phyloP scores from a whole-genome alignment of 2,888 invertebrate genomes.

The Axea sp. region DNA sequence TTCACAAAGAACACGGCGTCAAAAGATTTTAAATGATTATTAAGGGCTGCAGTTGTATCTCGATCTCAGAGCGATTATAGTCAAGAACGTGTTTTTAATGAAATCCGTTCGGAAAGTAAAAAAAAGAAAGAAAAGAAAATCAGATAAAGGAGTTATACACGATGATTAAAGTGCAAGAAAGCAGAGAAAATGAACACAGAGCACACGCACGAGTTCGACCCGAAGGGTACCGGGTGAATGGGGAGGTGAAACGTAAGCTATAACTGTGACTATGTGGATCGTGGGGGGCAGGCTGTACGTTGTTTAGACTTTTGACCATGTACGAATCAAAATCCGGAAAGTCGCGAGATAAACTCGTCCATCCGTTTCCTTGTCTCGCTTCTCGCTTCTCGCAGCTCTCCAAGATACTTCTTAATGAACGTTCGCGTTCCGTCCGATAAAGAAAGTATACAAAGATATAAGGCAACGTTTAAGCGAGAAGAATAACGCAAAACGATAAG shows the following conservation, averaged over 20 bases:
- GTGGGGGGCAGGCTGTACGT: slow-evolving; percentile 77
- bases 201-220: slow-evolving; percentile 55
- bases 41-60: slow-evolving; percentile 55
- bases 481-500: slow-evolving; percentile 53
- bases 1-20: slow-evolving; percentile 20
- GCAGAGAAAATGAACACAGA: slow-evolving; percentile 24
- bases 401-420: slow-evolving; percentile 45
- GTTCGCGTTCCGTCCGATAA: slow-evolving; percentile 58
- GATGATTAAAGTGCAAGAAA: slow-evolving; percentile 32
- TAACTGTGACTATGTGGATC: slow-evolving; percentile 79
- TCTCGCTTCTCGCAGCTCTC: slow-evolving; percentile 34
- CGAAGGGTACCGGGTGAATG: slow-evolving; percentile 63
- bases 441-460: slow-evolving; percentile 56
- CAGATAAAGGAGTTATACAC: slow-evolving; percentile 40
- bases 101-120: slow-evolving; percentile 55
- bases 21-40: slow-evolving; percentile 46
- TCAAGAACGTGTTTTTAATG: slow-evolving; percentile 53
- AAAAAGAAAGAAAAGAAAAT: slow-evolving; percentile 25
- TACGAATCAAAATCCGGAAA: slow-evolving; percentile 15
- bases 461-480: slow-evolving; percentile 29
- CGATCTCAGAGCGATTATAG: slow-evolving; percentile 61
- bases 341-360: too few species aligned
- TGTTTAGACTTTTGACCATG: slow-evolving; percentile 54
- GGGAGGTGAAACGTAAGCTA: slow-evolving; percentile 74
- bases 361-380: neutral